phyloP scores from a whole-genome alignment of 2,888 invertebrate genomes.

The Acrobasis suavella region DNA sequence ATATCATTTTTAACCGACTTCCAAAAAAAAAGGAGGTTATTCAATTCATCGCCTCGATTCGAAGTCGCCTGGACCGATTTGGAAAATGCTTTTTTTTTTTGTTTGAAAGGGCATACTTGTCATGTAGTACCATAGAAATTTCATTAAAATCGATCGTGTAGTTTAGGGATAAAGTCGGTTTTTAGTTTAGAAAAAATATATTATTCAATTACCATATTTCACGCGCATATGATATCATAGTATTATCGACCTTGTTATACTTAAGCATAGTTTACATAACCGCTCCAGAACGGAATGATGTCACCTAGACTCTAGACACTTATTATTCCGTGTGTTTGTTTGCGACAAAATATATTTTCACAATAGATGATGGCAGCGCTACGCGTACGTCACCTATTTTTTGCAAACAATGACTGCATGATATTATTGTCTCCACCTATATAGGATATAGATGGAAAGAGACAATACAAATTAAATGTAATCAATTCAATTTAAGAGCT shows the following conservation, averaged over 20 bases:
- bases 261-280: constrained; percentile 1
- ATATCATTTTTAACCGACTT: too few species aligned
- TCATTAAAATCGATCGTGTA: too few species aligned
- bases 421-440: too few species aligned
- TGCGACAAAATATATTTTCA: constrained; percentile 9
- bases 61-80: too few species aligned
- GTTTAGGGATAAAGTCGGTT: too few species aligned
- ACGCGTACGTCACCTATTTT: constrained; percentile 19
- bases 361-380: not conserved
- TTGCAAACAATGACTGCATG: constrained; percentile 13
- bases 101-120: too few species aligned
- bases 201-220: not conserved
- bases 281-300: not conserved
- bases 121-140: too few species aligned
- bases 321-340: constrained; percentile 7
- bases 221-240: not conserved
- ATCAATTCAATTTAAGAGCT: not conserved
- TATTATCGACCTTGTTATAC: not conserved
- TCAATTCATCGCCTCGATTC: too few species aligned
- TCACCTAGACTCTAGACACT: not conserved
- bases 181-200: too few species aligned
- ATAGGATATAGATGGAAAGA: not conserved
- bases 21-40: too few species aligned
- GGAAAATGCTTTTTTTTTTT: too few species aligned
- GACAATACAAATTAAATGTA: not conserved